Base-by-base conservation (phyloP, 2,888 invertebrate genomes). In the Coleophora deauratella region DNA sequence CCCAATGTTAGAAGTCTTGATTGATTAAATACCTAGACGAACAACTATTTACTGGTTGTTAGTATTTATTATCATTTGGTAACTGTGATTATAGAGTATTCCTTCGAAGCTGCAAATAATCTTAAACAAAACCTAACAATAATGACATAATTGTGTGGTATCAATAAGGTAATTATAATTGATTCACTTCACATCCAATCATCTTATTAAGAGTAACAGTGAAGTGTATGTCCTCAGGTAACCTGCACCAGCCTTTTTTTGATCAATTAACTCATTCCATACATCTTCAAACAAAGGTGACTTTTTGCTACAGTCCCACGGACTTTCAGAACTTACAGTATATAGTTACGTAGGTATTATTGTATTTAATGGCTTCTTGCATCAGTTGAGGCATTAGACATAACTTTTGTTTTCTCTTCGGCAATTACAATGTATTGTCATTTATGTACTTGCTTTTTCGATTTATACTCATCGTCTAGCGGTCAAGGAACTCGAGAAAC, bases 241-340 rank as follows among this genome's bases (percentile, higher is more conserved):
- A 21, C 21, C 21, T 21, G 21, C 6, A 4, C 21, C 21, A 21
- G 21, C 3, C 35, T 34, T 40, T 40, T 44, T 44, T 38, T 33
- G 31, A 38, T 40, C 44, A 44, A 58, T 52, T 51, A 53, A 42
- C 41, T 50, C 4, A 31, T 11, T 54, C 50, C 45, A 52, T 51
- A 51, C 46, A 49, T 42, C 52, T 21, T 21, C 48, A 46, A 48
- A 39, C 66, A 71, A 66, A 50, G 49, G 43, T 12, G 33, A 47
- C 62, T 62, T 67, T 66, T 62, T 52, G 43, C 31, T 33, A 41
- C 39, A 46, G 62, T 72, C 72, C 51, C 76, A 72, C 59, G 43
- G 51, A 61, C 76, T 75, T 77, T 77, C 76, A 65, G 62, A 58
- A 56, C 40, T 59, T 59, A 47, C 58, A 50, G 50, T 21, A 21